phyloP scores from a whole-genome alignment of 2,113 vertebrate species.

The Agapornis roseicollis region DNA sequence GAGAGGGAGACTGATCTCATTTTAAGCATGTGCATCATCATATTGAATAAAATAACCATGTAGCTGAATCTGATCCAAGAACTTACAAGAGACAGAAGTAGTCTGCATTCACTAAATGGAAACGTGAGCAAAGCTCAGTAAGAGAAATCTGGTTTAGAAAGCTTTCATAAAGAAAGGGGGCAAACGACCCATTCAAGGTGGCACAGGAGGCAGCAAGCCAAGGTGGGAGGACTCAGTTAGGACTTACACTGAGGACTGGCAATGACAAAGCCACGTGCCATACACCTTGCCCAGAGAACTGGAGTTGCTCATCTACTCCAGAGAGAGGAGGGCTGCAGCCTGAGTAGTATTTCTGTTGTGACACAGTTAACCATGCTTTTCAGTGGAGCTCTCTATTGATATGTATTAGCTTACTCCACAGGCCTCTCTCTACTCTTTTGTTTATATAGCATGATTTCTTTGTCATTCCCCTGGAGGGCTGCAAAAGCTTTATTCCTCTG shows the following conservation, averaged over 20 bases:
- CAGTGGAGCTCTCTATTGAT: neutral
- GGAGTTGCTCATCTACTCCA: neutral
- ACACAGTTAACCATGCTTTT: neutral
- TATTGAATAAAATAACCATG: neutral
- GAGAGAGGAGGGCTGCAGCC: neutral
- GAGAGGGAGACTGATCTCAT: neutral
- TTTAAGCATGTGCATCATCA: neutral
- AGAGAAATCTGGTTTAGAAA: neutral
- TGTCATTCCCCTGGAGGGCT: neutral
- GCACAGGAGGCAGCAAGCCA: neutral
- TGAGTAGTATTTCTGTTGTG: neutral
- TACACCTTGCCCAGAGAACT: fast-evolving
- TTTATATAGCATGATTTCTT: neutral
- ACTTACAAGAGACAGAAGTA: neutral
- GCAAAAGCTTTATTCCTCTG: neutral
- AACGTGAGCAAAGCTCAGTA: neutral
- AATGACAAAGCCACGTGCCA: neutral
- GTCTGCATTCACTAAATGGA: neutral
- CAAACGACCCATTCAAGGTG: neutral
- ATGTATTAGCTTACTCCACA: neutral
- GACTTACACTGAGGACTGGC: neutral
- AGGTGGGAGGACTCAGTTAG: neutral
- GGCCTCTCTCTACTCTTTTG: neutral
- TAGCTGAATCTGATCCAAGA: neutral
- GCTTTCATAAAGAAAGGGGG: neutral